phyloP scores from a whole-genome alignment of 2,113 vertebrate species.

The human region DNA sequence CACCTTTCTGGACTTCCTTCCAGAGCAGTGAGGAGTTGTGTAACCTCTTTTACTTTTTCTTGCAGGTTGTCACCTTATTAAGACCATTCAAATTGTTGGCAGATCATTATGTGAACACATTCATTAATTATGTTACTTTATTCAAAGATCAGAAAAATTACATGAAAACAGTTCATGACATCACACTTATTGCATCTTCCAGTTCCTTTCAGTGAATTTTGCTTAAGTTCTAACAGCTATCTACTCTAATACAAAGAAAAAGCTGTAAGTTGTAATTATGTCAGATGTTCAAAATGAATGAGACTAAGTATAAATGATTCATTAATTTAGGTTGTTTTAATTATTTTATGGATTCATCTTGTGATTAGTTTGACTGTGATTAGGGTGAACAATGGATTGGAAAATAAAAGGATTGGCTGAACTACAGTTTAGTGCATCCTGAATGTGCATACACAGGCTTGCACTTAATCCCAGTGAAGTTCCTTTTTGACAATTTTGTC shows the following conservation, averaged over 20 bases:
- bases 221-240: background rate
- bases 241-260: background rate
- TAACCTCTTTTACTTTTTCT: background rate
- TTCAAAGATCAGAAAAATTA: constrained; percentile 32
- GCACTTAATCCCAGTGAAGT: background rate
- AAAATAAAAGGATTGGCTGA: background rate
- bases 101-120: background rate
- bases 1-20: background rate
- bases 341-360: background rate
- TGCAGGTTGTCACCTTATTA: background rate
- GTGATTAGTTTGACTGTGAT: background rate
- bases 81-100: background rate
- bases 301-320: background rate
- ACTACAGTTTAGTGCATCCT: background rate
- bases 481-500: background rate
- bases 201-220: background rate
- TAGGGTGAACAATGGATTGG: background rate
- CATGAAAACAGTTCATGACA: background rate
- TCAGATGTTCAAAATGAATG: background rate
- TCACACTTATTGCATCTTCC: background rate
- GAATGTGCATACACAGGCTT: background rate
- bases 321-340: background rate
- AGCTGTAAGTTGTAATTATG: background rate
- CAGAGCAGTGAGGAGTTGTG: background rate
- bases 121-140: background rate